Evolutionary conservation across 2,797 vertebrate genomes (phyloP), one percentile per base, ranked within the genome.

Genomic region (Parauchenoglanis punctatus): DNA sequence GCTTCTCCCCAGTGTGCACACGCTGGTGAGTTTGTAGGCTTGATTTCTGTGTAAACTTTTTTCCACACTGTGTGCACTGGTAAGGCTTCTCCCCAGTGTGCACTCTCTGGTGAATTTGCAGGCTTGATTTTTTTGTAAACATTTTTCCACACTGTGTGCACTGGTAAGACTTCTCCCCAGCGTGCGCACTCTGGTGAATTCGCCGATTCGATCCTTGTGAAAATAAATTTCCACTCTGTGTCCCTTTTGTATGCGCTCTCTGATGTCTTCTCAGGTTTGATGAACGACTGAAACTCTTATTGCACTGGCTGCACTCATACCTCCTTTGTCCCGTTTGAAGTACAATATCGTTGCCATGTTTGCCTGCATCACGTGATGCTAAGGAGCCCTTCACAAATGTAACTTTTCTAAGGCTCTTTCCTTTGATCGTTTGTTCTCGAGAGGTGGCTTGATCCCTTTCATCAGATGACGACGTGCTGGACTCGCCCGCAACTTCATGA

Each of bases 81-180:
- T 77, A 56, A 35, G 77, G 54, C 56, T 78, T 78, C 76, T 56
- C 25, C 20, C 52, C 52, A 52, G 54, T 31, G 28, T 78, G 76
- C n/a, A 78, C n/a, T 31, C 28, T 31, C 76, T 78, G 52, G 52
- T 78, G 76, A 56, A 2, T 18, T 3, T 18, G 5, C 76, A 78
- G n/a, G 17, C 68, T 1, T 72, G 35, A 23, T 20, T 20, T 28
- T 44, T 31, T 13, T 3, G 5, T 1, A 56, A 78, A 78, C 76
- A 1, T 17, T 56, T 56, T 78, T 31, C 52, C 52, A 31, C 76
- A 78, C 0, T 78, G n/a, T 31, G n/a, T 58, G 52, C 76, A 78
- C 17, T 56, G n/a, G 54, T 58, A 56, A 8, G 76, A 28, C n/a
- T 78, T 78, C 49, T 78, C 76, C 17, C 52, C 76, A 1, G 52